Evolutionary conservation across 2,888 invertebrate genomes (phyloP), one percentile per base, ranked within the genome.

Genomic region (Amphiduros pacificus): DNA sequence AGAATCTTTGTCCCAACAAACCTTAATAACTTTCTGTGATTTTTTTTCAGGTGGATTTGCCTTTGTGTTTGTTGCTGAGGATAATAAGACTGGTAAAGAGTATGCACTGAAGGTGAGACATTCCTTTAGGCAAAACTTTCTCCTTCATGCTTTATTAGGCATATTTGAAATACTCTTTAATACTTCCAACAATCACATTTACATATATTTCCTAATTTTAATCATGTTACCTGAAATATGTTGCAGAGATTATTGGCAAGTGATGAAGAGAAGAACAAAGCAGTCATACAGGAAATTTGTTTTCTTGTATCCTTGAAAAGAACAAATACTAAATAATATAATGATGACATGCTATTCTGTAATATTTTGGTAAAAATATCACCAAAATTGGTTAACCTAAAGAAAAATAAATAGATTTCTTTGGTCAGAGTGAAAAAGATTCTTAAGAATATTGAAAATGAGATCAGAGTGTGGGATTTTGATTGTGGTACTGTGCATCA

Each of bases 11-110:
- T 11, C 14, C 49, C 9, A 17, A 49, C 20, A 20, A 20, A 49
- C n/a, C n/a, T n/a, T n/a, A n/a, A n/a, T n/a, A n/a, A n/a, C n/a
- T n/a, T n/a, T n/a, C n/a, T 36, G 36, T 36, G 36, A 5, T 44
- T 44, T 9, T 20, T 44, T 74, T 88, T 57, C 86, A 96, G 96
- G 96, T 86, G 96, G 96, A 67, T 96, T 93, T 87, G 95, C 94
- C 64, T 91, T 93, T 85, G 95, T 96, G 63, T 96, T 91, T 86
- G 91, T 93, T 72, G 95, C 93, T 73, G 93, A 94, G 87, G 95
- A 96, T 85, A 84, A 90, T 65, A 66, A 71, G 28, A 88, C 88
- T 68, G 92, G 92, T 66, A 91, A 91, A 71, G 92, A 94, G 79
- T 96, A 92, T 87, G 96, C 96, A 74, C 87, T 96, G 69, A 96